Evolutionary conservation across 1,140 invertebrate species (phyloP), one percentile per base, ranked within the genome.

Genomic region (Anagrus nilaparvatae): DNA sequence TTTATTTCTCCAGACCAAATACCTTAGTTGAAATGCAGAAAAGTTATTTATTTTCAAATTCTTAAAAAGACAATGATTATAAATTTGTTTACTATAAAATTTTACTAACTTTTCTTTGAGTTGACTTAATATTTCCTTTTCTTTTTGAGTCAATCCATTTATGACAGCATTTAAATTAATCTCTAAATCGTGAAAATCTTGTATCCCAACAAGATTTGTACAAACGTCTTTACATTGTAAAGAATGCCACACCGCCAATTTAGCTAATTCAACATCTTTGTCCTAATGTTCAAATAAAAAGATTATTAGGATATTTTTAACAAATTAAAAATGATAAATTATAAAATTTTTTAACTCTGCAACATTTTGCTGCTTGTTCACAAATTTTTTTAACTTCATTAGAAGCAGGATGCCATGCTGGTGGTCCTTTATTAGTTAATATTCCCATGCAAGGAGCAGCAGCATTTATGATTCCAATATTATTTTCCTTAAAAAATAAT

Each of bases 381-480:
- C 80, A 82, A 38, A 74, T 55, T 14, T 74, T 58, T 62, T 86
- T 89, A 1, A 82, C 72, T 16, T 80, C 61, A 5, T 78, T 62
- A 7, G 59, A 60, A 3, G 84, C 87, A 14, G 86, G 85, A 70
- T 96, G 91, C 91, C 91, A 96, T 1, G 53, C 44, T 41, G 77
- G 82, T 1, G 87, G 81, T 0, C 84, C 86, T 25, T 57, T 55
- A 61, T 79, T 82, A 8, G 84, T 82, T 14, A 94, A 67, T 10
- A 95, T 67, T 8, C 89, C 86, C 84, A 93, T 82, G 2, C 75
- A 79, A 14, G 84, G 77, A 3, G 78, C 71, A 0, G 87, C 77
- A 3, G 88, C 89, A 66, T 86, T 88, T 17, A 95, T 79, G 13
- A 95, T 68, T 17, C 84, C 90, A 9, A 95, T 56, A 40, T 78